Evolutionary conservation across 2,888 invertebrate genomes (phyloP), one percentile per base, ranked within the genome.

Genomic region (Polydrusus pterygomalis): DNA sequence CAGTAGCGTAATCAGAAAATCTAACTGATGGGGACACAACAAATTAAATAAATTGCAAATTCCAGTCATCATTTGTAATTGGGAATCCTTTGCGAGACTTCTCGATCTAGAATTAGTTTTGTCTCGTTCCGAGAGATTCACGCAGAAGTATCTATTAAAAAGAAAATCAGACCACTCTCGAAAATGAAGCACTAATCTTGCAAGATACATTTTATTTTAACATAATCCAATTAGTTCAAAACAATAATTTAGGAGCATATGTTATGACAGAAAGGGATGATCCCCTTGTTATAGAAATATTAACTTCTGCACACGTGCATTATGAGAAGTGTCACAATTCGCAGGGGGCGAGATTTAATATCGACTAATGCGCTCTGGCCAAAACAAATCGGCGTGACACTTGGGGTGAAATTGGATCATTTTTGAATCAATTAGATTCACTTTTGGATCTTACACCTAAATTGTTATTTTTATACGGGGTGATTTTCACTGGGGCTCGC

Each of bases 281-380:
- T 79, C 77, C 78, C 77, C 79, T 80, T 77, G 79, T 80, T 79
- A 79, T 65, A 77, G 77, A 74, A 75, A 79, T 79, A 80, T 79
- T 80, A 79, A 80, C 78, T 80, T 74, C 51, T 43, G 76, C 71
- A 70, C 80, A 80, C 80, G 80, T 80, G 80, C 80, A 75, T 79
- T 75, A 79, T 77, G 78, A 70, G 70, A 74, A 76, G 74, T 78
- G 78, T 70, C 69, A 74, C 74, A 78, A 54, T 56, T 64, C 13
- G 34, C 18, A 58, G 77, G 73, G 79, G 76, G 76, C 60, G 70
- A 77, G 20, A 47, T 77, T 77, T 77, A 77, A 77, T 77, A 77
- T 77, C 40, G 63, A 8, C 70, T 77, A 77, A 77, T 77, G 68
- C 73, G 40, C 68, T 74, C 67, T 68, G 74, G 74, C 74, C 75